Evolutionary conservation across 2,113 vertebrate genomes (phyloP).

Genomic region (Gracilinanus agilis): DNA sequence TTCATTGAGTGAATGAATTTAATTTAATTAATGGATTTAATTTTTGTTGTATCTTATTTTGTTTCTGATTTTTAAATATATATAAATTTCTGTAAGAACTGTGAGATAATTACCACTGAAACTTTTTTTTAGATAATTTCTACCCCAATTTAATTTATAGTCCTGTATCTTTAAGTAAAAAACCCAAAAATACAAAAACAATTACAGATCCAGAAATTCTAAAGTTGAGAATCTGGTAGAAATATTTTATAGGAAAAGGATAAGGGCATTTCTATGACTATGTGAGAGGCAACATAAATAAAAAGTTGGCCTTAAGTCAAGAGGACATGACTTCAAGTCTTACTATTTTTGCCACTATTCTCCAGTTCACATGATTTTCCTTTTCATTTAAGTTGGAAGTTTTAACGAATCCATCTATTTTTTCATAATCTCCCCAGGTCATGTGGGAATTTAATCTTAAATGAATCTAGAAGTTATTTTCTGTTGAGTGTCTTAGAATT

Average conservation of each 20-base stretch:
- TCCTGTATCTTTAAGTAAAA: too few species aligned
- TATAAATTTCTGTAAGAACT: not conserved
- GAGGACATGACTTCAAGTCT: too few species aligned
- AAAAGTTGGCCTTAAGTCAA: too few species aligned
- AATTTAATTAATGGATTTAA: not conserved
- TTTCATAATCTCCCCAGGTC: not conserved
- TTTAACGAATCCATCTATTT: slow-evolving; percentile 38
- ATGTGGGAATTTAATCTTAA: slow-evolving; percentile 53
- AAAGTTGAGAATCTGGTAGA: too few species aligned
- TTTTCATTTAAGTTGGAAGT: slow-evolving; percentile 17
- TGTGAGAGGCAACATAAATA: too few species aligned
- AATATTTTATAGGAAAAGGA: too few species aligned
- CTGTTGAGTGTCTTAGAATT: slow-evolving; percentile 22
- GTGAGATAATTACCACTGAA: not conserved
- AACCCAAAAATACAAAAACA: too few species aligned
- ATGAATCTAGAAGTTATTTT: slow-evolving; percentile 39
- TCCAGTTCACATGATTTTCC: not conserved
- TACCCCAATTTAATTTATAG: too few species aligned
- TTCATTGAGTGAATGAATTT: not conserved
- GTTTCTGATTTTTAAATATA: not conserved
- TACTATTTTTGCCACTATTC: not conserved
- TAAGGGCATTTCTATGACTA: too few species aligned
- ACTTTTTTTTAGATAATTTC: not conserved
- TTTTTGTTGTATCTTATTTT: not conserved
- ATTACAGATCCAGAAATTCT: too few species aligned